Base-by-base conservation (phyloP, 2,113 vertebrate species). In the Phainopepla nitens region DNA sequence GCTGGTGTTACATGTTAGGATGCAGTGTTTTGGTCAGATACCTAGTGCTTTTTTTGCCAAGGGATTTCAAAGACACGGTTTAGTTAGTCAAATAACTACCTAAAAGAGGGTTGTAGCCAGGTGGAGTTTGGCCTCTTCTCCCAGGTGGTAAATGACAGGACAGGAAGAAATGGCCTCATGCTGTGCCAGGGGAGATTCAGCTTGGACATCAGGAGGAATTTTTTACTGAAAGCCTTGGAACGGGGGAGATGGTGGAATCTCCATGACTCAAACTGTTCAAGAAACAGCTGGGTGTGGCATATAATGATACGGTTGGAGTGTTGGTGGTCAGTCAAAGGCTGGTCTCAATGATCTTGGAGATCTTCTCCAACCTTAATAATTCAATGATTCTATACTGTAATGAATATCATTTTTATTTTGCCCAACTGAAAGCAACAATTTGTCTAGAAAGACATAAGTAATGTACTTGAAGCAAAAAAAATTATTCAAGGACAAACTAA, bases 111-210 rank as follows among this genome's bases (percentile, higher is more conserved):
- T 3, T 19, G 14, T 57, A 33, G 50, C 31, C 36, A 33, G 14
- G 15, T 50, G 13, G 27, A 4, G 7, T 4, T 33, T 25, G 12
- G 15, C 12, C 10, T 60, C 33, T 33, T 57, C 22, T 50, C 27
- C 8, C 1, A 0, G 15, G 15, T 18, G 36, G 3, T 17, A 49
- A 44, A 15, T 28, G 41, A 16, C 8, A 18, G 42, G 5, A 27
- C 9, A 57, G 31, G 25, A 80, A 31, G 21, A 36, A 31, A 33
- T 39, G 41, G 19, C 19, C 19, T 61, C 56, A 39, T 33, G 12
- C 39, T 42, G 50, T 11, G n/a, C n/a, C 35, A 19, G 11, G 21
- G 11, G 8, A 56, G 21, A 14, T 31, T 49, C 31, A 35, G 18
- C 5, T 6, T 71, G 31, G 31, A 49, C 5, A 19, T 31, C 14